phyloP scores from a whole-genome alignment of 2,797 vertebrate species.

The Otolemur crassicaudatus region DNA sequence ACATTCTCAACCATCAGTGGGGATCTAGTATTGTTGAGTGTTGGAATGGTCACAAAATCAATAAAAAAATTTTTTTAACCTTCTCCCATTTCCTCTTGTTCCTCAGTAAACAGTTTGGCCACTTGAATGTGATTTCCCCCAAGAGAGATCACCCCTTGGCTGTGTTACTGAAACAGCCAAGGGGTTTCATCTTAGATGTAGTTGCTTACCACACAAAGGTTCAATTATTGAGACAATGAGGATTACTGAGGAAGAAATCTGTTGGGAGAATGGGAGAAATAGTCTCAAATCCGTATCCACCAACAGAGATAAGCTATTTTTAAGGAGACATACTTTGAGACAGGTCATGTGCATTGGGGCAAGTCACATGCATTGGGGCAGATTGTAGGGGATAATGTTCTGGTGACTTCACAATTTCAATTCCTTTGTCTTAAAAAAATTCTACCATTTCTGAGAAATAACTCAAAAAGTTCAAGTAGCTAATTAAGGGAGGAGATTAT shows the following conservation, averaged over 20 bases:
- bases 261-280: not conserved
- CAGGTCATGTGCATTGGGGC: not conserved
- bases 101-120: not conserved
- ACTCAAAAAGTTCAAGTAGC: not conserved
- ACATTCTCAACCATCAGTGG: not conserved
- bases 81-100: not conserved
- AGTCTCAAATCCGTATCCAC: not conserved
- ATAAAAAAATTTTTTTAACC: not conserved
- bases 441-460: not conserved
- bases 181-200: not conserved
- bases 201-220: not conserved
- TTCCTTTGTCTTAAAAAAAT: not conserved
- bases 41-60: not conserved
- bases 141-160: not conserved
- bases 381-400: not conserved
- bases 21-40: not conserved
- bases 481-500: not conserved
- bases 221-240: not conserved
- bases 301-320: not conserved
- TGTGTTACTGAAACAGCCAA: not conserved
- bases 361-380: no score
- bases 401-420: not conserved
- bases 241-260: not conserved
- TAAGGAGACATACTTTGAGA: not conserved
- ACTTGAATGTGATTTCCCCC: not conserved